Evolutionary conservation across 2,113 vertebrate genomes (phyloP).

Genomic region (Recurvirostra avosetta): DNA sequence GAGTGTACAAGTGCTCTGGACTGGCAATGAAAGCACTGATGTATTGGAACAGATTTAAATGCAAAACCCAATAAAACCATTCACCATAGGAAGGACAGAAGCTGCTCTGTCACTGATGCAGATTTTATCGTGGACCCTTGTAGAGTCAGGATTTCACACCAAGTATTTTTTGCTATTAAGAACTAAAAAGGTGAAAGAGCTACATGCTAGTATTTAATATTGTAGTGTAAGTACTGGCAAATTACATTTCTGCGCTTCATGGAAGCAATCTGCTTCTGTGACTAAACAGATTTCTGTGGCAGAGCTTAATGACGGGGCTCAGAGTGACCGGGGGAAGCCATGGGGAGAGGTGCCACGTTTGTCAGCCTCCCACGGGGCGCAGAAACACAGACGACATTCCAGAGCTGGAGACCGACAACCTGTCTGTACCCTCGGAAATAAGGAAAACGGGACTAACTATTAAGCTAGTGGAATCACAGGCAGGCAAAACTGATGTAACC

Average conservation of each 20-base stretch:
- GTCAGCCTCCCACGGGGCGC: background rate
- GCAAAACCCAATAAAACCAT: conserved; percentile 21
- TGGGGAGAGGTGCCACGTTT: background rate
- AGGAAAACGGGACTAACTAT: background rate
- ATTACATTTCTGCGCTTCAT: conserved; percentile 21
- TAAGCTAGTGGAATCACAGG: background rate
- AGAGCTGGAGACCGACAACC: background rate
- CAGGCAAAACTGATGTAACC: background rate
- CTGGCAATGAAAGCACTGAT: background rate
- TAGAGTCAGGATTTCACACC: conserved; percentile 31
- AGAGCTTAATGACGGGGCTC: background rate
- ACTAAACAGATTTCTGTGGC: conserved; percentile 48
- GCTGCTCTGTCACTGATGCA: background rate
- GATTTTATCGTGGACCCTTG: conserved; percentile 17
- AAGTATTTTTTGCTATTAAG: conserved; percentile 35
- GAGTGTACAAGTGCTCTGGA: background rate
- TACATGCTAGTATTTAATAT: conserved; percentile 34
- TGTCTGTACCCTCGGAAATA: background rate
- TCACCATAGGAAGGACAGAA: background rate
- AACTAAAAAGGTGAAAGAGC: conserved; percentile 35
- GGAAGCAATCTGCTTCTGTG: conserved; percentile 44
- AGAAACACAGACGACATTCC: background rate
- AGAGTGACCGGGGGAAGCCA: background rate
- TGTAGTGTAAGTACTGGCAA: conserved; percentile 35
- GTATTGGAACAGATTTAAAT: background rate